Base-by-base conservation (phyloP, 2,888 invertebrate species). In the Eutolmus rufibarbis region DNA sequence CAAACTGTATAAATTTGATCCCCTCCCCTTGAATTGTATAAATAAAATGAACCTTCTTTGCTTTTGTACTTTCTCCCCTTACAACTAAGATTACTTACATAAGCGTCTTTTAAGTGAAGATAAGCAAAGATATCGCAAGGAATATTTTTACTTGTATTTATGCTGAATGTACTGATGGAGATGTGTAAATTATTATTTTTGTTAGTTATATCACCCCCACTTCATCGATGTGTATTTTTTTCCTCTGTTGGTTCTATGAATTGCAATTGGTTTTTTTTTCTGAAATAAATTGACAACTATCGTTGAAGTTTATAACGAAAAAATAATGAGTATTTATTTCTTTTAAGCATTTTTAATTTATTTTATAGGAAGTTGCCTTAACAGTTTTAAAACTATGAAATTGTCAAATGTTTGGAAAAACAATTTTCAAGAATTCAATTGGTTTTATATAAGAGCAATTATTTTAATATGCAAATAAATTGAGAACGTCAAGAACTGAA, bases 151-250 rank as follows among this genome's bases (percentile, higher is more conserved):
- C 23, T 51, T 79, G 46, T 79, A 79, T 46, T 28, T 51, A 79
- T 79, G 56, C 51, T 51, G 28, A 37, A 37, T 79, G 51, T 79
- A 79, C 19, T 79, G 79, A 46, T 79, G 51, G 31, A 79, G 57
- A 57, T 51, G 34, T 79, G 51, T 79, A 79, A 79, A 79, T 79
- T 79, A 79, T 79, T 79, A 66, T 66, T 66, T 57, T 66, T 79
- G 19, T 79, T 79, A 79, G 51, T 28, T 51, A 9, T 37, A 79
- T 7, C 43, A 46, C 23, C 40, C 19, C 28, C 51, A 51, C 31
- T 46, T 46, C 46, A 79, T 40, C 16, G 23, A 66, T 66, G 66
- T 66, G 66, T 66, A 79, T 14, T 28, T 79, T 40, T 76, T 34
- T 37, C 28, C 43, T 46, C 43, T 28, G 46, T 51, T 79, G 79